phyloP scores from a whole-genome alignment of 2,113 vertebrate genomes.

The Nycticorax nycticorax region DNA sequence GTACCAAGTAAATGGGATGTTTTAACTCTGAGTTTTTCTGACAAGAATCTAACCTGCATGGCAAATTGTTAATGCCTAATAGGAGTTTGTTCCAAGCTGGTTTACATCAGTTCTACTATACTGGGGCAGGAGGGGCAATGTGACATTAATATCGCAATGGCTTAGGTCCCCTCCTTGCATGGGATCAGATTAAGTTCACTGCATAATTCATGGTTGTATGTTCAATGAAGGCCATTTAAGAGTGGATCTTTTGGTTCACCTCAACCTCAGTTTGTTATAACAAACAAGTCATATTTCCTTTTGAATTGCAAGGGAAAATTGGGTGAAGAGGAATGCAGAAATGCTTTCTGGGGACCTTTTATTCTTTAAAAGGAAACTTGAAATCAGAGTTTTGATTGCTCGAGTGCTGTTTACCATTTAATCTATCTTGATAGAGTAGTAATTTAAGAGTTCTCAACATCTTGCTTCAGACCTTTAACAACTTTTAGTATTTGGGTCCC shows the following conservation, averaged over 20 bases:
- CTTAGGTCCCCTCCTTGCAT: background rate
- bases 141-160: background rate
- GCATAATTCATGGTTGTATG: constrained; percentile 45
- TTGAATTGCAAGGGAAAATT: constrained; percentile 23
- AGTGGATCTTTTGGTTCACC: constrained; percentile 37
- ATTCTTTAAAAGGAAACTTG: constrained; percentile 47
- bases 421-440: constrained; percentile 38
- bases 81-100: constrained; percentile 30
- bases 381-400: constrained; percentile 56
- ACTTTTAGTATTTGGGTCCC: constrained; percentile 19
- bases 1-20: constrained; percentile 65
- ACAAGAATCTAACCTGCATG: constrained; percentile 60
- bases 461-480: background rate
- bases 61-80: constrained; percentile 58
- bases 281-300: constrained; percentile 2
- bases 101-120: constrained; percentile 35
- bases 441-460: constrained; percentile 51
- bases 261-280: constrained; percentile 22
- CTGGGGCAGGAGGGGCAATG: background rate
- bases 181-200: constrained; percentile 51
- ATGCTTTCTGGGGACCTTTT: constrained; percentile 47
- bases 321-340: constrained; percentile 25
- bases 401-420: constrained; percentile 35
- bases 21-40: constrained; percentile 63
- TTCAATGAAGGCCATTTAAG: constrained; percentile 11